phyloP scores from a whole-genome alignment of 2,113 vertebrate genomes.

The Pavo muticus region DNA sequence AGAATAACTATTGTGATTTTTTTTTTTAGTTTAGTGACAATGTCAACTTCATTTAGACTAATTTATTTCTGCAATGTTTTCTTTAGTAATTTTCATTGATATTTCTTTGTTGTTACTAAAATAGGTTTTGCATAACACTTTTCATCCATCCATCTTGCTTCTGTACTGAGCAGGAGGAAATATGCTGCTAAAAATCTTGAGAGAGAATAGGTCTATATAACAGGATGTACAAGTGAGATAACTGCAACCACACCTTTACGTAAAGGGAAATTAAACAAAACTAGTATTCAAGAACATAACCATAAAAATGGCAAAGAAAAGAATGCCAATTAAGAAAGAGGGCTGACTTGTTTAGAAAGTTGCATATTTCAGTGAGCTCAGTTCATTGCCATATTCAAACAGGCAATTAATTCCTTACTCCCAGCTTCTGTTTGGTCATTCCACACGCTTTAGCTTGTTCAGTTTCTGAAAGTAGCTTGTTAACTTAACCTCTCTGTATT shows the following conservation, averaged over 20 bases:
- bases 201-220: background rate
- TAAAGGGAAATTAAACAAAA: background rate
- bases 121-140: too few relatives aligned
- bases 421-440: background rate
- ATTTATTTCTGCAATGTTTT: background rate
- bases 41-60: background rate
- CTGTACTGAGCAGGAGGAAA: background rate
- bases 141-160: background rate
- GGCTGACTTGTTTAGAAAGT: background rate
- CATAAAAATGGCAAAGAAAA: background rate
- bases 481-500: slow-evolving; percentile 24
- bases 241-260: background rate
- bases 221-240: background rate
- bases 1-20: background rate
- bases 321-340: background rate
- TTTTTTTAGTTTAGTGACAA: background rate
- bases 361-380: background rate
- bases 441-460: background rate
- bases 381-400: background rate
- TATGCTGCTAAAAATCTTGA: background rate
- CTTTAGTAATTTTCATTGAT: background rate
- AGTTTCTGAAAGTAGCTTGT: slow-evolving; percentile 19
- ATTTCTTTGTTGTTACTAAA: background rate
- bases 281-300: background rate
- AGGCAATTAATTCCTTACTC: slow-evolving; percentile 10